A percentile compares a stretch with the other conserved stretches of the same genome.
Evolutionary conservation across 1,140 invertebrate genomes (phyloP).

Genomic region (Cotesia glomerata): DNA sequence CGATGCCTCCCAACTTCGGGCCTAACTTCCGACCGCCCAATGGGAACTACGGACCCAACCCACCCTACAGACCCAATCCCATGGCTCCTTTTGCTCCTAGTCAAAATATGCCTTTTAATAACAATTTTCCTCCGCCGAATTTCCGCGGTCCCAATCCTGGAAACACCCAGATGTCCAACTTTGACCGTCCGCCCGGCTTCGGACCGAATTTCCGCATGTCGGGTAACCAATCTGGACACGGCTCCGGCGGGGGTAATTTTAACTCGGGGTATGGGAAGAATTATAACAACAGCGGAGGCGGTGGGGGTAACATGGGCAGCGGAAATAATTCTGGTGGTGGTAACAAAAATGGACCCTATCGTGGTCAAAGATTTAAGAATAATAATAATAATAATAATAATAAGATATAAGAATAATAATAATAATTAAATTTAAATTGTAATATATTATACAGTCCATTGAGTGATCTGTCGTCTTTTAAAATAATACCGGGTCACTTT

Average conservation of each 20-base stretch:
- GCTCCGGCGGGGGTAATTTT: constrained; percentile 36
- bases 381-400: constrained; percentile 43
- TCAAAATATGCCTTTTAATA: constrained; percentile 42
- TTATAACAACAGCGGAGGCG: constrained; percentile 14
- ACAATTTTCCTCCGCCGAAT: constrained; percentile 49
- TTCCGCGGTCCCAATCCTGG: constrained; percentile 44
- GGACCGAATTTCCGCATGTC: constrained; percentile 50
- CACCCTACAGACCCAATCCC: constrained; percentile 49
- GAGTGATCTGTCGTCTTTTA: constrained; percentile 16
- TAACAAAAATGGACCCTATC: constrained; percentile 45
- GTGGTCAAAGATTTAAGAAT: constrained; percentile 38
- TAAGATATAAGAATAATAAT: no score
- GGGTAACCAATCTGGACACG: constrained; percentile 34
- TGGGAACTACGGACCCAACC: constrained; percentile 53
- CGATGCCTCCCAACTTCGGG: constrained; percentile 45
- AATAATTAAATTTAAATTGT: no score
- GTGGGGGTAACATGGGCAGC: neutral
- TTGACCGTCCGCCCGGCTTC: constrained; percentile 51
- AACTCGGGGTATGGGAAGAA: constrained; percentile 43
- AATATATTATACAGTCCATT: constrained; percentile 15
- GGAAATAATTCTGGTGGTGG: constrained; percentile 16
- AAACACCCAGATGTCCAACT: constrained; percentile 45
- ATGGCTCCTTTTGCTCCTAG: constrained; percentile 49
- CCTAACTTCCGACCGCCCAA: constrained; percentile 53
- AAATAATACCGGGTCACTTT: constrained; percentile 4